Percentiles rank a stretch among this genome's conserved stretches.
These are phyloP conservation scores for Telenomus remus DNA, from an alignment of 1,140 invertebrate species.

Conservation along the genomic window DNA sequence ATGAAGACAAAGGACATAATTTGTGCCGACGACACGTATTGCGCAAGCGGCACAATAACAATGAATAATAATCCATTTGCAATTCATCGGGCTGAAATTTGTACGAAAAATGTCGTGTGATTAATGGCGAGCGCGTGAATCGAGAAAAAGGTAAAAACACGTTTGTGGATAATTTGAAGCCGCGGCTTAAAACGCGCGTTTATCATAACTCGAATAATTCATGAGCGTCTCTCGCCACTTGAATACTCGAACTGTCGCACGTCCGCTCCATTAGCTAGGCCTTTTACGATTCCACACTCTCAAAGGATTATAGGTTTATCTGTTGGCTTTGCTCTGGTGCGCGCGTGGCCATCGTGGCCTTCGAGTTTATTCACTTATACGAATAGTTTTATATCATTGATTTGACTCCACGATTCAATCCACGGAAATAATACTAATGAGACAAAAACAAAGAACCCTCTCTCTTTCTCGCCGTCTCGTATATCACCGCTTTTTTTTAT, in stretches of 20 bases:
- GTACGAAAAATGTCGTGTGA: conserved; percentile 42
- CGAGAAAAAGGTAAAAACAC: conserved; percentile 11
- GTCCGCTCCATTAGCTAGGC: conserved; percentile 55
- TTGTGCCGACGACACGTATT: conserved; percentile 15
- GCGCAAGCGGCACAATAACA: conserved; percentile 5
- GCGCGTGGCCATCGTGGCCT: conserved; percentile 48
- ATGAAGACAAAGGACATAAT: conserved; percentile 13
- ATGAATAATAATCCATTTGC: conserved; percentile 27
- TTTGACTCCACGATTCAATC: conserved; percentile 38
- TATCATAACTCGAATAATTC: conserved; percentile 60
- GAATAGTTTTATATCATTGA: conserved; percentile 43
- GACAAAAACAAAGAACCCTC: conserved; percentile 4
- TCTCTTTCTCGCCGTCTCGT: conserved; percentile 12
- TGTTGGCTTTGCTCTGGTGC: conserved; percentile 20
- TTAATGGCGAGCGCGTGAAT: conserved; percentile 48
- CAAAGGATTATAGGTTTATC: conserved; percentile 55
- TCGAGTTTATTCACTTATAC: conserved; percentile 38
- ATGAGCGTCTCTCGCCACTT: conserved; percentile 53
- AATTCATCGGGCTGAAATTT: conserved; percentile 34
- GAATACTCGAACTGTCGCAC: conserved; percentile 55
- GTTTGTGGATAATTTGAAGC: conserved; percentile 28
- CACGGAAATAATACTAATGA: conserved; percentile 8
- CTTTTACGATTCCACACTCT: conserved; percentile 55
- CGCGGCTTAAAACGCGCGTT: conserved; percentile 46
- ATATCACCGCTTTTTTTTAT: conserved; percentile 2